A percentile compares a stretch with the other conserved stretches of the same genome.
Conservation (phyloP, 2,113 vertebrate species). For the Paralichthys olivaceus region DNA sequence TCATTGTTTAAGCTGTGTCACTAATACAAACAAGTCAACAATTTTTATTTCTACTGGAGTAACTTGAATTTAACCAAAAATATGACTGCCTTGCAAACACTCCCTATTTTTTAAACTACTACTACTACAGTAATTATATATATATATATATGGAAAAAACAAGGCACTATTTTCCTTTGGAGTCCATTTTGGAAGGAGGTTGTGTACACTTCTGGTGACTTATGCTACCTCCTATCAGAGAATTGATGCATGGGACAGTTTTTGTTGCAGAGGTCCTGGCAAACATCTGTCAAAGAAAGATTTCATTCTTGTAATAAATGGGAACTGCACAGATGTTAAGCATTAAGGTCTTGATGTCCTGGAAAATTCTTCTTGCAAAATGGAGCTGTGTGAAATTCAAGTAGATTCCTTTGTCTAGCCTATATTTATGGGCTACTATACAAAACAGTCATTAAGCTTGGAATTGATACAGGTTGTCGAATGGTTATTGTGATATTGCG, state of each 20-base stretch:
- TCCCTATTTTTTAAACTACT: background rate
- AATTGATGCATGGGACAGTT: too few relatives aligned
- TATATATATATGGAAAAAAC: background rate
- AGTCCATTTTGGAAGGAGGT: too few relatives aligned
- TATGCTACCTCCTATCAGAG: too few relatives aligned
- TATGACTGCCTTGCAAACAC: background rate
- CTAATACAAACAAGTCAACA: background rate
- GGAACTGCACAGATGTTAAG: background rate
- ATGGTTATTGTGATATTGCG: conserved; percentile 1
- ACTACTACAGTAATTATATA: background rate
- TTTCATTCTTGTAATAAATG: background rate
- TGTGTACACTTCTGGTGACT: too few relatives aligned
- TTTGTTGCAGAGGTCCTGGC: too few relatives aligned
- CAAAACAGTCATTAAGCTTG: background rate
- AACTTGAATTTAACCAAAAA: background rate
- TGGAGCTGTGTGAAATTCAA: conserved; percentile 8
- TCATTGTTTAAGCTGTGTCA: conserved; percentile 20
- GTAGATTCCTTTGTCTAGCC: background rate
- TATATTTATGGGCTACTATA: too few relatives aligned
- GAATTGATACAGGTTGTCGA: background rate
- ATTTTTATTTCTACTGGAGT: too few relatives aligned
- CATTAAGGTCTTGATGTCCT: too few relatives aligned
- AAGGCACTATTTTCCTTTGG: background rate
- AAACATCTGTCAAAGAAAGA: background rate
- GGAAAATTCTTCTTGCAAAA: too few relatives aligned